These are phyloP conservation scores for Julus scandinavius DNA, from an alignment of 2,888 invertebrate species.

Conservation along the genomic window DNA sequence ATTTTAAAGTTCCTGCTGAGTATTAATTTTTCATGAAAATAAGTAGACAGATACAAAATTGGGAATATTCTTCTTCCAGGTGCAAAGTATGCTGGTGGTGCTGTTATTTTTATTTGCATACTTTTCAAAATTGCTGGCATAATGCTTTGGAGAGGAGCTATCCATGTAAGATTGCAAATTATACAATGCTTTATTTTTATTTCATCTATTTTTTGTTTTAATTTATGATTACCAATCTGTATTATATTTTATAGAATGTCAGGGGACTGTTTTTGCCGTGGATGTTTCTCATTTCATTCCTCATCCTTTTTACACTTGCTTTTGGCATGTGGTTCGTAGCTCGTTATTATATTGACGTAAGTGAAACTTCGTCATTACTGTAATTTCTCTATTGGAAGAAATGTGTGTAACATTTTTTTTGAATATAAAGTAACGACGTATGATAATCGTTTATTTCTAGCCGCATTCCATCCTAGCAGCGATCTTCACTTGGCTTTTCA, in stretches of 20 bases:
- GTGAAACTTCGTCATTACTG: conserved; percentile 64
- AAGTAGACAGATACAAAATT: background rate
- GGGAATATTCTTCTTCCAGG: conserved; percentile 23
- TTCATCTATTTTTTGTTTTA: background rate
- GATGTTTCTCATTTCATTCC: conserved; percentile 76
- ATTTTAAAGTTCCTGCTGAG: too few species aligned
- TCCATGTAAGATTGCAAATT: background rate
- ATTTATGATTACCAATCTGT: conserved; percentile 14
- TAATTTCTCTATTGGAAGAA: too few species aligned
- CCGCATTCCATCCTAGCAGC: conserved; percentile 55
- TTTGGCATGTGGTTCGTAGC: conserved; percentile 88
- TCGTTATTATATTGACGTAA: conserved; percentile 91
- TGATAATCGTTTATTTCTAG: conserved; percentile 51
- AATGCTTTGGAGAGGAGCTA: conserved; percentile 51
- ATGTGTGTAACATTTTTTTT: background rate
- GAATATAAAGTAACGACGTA: background rate
- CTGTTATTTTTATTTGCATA: background rate
- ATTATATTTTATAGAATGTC: conserved; percentile 69
- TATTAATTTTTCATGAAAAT: too few species aligned
- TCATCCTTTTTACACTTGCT: conserved; percentile 78
- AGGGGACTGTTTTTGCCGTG: conserved; percentile 86
- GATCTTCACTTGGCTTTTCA: conserved; percentile 56
- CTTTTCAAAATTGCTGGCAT: conserved; percentile 41
- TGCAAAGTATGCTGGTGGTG: conserved; percentile 22
- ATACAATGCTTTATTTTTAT: background rate